These are phyloP conservation scores for Cyclophora punctaria DNA, from an alignment of 2,888 invertebrate genomes.

Conservation along the genomic window DNA sequence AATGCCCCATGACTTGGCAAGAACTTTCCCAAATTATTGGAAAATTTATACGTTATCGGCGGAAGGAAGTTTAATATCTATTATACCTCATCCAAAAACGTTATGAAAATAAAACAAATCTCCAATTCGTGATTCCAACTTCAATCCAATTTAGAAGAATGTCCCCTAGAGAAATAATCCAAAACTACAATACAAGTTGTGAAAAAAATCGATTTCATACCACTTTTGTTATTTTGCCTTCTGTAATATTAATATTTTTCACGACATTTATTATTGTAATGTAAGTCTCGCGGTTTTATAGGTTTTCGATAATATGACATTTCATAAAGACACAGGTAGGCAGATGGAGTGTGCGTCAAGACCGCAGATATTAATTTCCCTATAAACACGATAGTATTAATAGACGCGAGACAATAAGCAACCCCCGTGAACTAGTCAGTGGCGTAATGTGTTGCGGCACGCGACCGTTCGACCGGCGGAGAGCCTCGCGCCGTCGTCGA, in stretches of 20 bases:
- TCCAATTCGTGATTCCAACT: constrained; percentile 57
- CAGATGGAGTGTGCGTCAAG: constrained; percentile 19
- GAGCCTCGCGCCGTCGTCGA: constrained; percentile 33
- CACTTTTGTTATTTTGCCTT: constrained; percentile 6
- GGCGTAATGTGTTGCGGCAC: constrained; percentile 61
- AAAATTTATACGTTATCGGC: constrained; percentile 15
- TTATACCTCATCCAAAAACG: too few species aligned
- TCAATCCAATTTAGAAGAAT: constrained; percentile 69
- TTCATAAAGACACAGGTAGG: constrained; percentile 14
- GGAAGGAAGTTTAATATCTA: background rate
- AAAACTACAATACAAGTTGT: constrained; percentile 64
- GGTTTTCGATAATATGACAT: too few species aligned
- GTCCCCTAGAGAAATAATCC: constrained; percentile 60
- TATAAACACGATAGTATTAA: constrained; percentile 59
- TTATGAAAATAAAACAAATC: constrained; percentile 17
- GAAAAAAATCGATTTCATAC: constrained; percentile 47
- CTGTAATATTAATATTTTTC: background rate
- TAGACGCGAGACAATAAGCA: constrained; percentile 70
- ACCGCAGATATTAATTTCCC: constrained; percentile 56
- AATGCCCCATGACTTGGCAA: constrained; percentile 27
- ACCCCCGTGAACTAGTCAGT: constrained; percentile 55
- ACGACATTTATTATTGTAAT: too few species aligned
- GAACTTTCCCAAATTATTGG: constrained; percentile 19
- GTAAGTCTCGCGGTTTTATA: too few species aligned
- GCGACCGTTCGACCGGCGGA: constrained; percentile 41